Evolutionary conservation across 2,797 vertebrate genomes (phyloP).

Genomic region (Leucoraja ocellata): DNA sequence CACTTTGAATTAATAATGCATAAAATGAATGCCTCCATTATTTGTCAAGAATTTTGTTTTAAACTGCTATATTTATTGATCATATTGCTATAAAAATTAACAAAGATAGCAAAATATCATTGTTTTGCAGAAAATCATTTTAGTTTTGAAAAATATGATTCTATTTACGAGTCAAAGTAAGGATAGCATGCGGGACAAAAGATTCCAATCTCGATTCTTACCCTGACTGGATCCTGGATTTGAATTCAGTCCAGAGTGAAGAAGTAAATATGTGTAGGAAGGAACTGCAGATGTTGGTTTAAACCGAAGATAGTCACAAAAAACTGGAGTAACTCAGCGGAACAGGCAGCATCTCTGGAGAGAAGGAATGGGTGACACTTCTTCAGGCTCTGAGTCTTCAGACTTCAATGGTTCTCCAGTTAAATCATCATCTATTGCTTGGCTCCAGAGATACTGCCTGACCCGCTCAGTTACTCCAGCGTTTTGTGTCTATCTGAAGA

Average conservation of each 20-base stretch:
- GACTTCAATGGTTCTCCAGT: too few relatives aligned
- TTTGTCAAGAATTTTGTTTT: not conserved
- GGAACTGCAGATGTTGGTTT: too few relatives aligned
- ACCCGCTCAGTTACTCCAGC: too few relatives aligned
- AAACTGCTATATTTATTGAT: not conserved
- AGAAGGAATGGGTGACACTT: too few relatives aligned
- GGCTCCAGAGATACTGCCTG: too few relatives aligned
- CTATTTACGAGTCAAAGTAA: not conserved
- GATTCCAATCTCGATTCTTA: not conserved
- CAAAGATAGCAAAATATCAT: not conserved
- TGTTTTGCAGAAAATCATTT: not conserved
- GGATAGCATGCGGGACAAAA: not conserved
- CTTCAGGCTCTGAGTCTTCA: too few relatives aligned
- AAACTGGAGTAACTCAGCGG: too few relatives aligned
- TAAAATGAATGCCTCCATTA: not conserved
- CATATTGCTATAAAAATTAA: conserved; percentile 10
- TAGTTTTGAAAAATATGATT: not conserved
- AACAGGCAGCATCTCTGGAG: too few relatives aligned
- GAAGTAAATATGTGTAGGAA: not conserved
- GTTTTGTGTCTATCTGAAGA: not conserved
- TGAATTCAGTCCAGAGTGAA: not conserved
- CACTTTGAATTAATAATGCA: not conserved
- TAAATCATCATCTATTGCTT: too few relatives aligned
- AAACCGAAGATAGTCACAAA: too few relatives aligned
- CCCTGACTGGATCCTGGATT: not conserved